These are phyloP conservation scores for Nibea albiflora DNA, from an alignment of 2,113 vertebrate genomes.

Conservation along the genomic window DNA sequence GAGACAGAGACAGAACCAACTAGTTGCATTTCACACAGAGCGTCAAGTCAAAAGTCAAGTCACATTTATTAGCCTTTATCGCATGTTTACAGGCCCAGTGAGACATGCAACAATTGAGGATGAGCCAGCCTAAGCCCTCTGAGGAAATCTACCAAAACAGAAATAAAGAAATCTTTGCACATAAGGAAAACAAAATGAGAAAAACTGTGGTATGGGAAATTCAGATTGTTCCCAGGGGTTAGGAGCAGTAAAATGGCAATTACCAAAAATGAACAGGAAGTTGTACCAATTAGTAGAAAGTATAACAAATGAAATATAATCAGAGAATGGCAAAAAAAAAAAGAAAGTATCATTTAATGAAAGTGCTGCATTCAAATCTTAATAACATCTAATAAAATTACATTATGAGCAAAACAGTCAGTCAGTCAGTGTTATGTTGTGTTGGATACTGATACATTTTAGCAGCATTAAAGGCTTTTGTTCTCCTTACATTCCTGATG, in stretches of 20 bases:
- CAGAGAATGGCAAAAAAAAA: neutral
- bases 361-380: neutral
- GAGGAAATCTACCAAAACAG: neutral
- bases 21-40: neutral
- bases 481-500: neutral
- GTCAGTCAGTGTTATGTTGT: neutral
- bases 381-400: neutral
- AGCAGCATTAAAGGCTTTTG: too few relatives aligned
- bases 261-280: neutral
- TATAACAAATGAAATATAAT: constrained; percentile 2
- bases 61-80: neutral
- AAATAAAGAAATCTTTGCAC: neutral
- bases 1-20: constrained; percentile 12
- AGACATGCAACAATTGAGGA: neutral
- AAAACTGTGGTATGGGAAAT: neutral
- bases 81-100: neutral
- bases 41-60: neutral
- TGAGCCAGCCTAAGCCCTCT: neutral
- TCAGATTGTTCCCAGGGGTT: neutral
- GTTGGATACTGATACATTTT: too few relatives aligned
- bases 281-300: neutral
- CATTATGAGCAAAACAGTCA: neutral
- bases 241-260: neutral
- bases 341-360: neutral
- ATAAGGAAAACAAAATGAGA: neutral